phyloP scores from a whole-genome alignment of 2,113 vertebrate species.

The Oceanodroma tethys region DNA sequence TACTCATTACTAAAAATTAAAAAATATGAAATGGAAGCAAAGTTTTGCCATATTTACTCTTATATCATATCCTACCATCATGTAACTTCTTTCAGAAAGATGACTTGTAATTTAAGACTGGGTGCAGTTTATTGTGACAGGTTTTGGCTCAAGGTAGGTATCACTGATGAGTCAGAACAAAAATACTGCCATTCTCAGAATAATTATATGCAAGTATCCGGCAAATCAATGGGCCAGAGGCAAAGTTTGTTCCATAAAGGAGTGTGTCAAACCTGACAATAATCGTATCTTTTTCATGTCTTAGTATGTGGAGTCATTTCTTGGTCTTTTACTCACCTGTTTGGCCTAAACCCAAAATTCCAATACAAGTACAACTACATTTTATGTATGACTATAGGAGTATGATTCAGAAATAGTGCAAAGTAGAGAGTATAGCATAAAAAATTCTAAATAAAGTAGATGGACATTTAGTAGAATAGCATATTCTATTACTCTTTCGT shows the following conservation, averaged over 20 bases:
- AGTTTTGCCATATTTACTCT: neutral
- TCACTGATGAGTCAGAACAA: neutral
- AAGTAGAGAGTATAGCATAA: neutral
- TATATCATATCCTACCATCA: neutral
- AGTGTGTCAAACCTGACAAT: neutral
- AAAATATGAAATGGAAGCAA: neutral
- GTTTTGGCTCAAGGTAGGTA: neutral
- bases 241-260: neutral
- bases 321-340: neutral
- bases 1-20: neutral
- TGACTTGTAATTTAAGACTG: neutral
- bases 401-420: neutral
- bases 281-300: neutral
- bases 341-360: neutral
- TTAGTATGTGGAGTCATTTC: neutral
- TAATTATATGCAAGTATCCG: neutral
- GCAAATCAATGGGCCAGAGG: neutral
- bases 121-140: neutral
- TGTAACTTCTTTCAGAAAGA: neutral
- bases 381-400: neutral
- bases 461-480: neutral
- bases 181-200: neutral
- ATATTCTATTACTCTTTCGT: neutral
- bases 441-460: neutral
- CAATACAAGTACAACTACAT: neutral